These are phyloP conservation scores for Harmothoe impar DNA, from an alignment of 2,888 invertebrate species.

Conservation along the genomic window DNA sequence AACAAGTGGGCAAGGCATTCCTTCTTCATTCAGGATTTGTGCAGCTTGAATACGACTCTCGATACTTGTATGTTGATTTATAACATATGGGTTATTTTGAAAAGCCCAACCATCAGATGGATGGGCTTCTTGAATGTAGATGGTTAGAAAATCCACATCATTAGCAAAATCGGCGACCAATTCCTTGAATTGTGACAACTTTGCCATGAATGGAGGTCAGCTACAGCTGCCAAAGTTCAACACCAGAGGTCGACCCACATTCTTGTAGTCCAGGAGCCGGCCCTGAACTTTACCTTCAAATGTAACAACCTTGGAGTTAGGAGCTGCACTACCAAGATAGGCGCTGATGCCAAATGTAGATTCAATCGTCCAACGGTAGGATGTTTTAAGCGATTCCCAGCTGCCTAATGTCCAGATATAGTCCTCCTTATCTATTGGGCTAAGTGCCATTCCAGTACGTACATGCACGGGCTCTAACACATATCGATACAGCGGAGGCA, in stretches of 20 bases:
- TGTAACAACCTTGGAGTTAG: background rate
- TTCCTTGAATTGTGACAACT: constrained; percentile 74
- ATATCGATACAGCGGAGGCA: no score
- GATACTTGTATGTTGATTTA: constrained; percentile 72
- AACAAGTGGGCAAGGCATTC: constrained; percentile 72
- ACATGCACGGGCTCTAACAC: no score
- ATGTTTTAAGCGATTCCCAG: background rate
- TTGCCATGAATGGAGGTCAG: constrained; percentile 79
- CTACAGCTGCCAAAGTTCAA: constrained; percentile 80
- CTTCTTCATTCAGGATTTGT: constrained; percentile 64
- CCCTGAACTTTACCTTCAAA: background rate
- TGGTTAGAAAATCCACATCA: constrained; percentile 76
- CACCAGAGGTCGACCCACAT: constrained; percentile 75
- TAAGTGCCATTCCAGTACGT: no score
- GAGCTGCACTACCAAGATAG: background rate
- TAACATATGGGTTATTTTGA: constrained; percentile 72
- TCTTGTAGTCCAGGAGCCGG: constrained; percentile 65
- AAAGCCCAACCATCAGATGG: constrained; percentile 78
- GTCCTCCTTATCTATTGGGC: background rate
- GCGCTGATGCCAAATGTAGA: background rate
- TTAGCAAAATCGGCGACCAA: constrained; percentile 73
- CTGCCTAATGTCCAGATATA: background rate
- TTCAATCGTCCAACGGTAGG: background rate
- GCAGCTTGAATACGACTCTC: constrained; percentile 75
- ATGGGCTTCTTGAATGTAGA: constrained; percentile 80